Evolutionary conservation across 2,888 invertebrate genomes (phyloP).

Genomic region (Parelbella ahira): DNA sequence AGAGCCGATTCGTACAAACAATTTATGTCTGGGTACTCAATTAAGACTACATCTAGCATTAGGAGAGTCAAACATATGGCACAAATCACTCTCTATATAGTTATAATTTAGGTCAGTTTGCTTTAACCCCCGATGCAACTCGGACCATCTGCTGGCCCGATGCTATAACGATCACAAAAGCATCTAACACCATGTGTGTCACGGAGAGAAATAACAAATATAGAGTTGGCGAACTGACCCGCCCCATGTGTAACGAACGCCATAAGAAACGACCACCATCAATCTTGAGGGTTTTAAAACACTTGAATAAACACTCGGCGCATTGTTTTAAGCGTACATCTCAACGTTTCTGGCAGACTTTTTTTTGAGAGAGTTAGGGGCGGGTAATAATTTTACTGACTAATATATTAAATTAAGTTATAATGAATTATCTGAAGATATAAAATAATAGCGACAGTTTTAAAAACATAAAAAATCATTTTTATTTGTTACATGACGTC

Average conservation of each 20-base stretch:
- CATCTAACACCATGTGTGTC: slow-evolving; percentile 46
- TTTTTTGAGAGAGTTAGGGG: slow-evolving; percentile 18
- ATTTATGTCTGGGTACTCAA: no score
- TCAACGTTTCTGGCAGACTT: slow-evolving; percentile 17
- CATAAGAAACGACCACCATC: slow-evolving; percentile 26
- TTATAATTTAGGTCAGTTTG: slow-evolving; percentile 6
- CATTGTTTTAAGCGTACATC: slow-evolving; percentile 24
- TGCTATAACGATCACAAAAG: slow-evolving; percentile 35
- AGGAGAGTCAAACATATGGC: slow-evolving; percentile 2
- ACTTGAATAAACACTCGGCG: slow-evolving; percentile 49
- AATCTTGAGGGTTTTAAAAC: slow-evolving; percentile 37
- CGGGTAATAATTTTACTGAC: no score
- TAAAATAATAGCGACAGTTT: no score
- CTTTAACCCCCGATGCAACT: not conserved
- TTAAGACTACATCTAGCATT: no score
- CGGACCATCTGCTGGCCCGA: slow-evolving; percentile 33
- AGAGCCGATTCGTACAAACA: no score
- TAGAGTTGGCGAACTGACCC: slow-evolving; percentile 46
- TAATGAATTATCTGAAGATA: no score
- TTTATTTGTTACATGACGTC: no score
- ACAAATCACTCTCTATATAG: not conserved
- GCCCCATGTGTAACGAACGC: slow-evolving; percentile 40
- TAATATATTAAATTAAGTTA: no score
- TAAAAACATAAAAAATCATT: no score
- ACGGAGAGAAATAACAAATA: slow-evolving; percentile 41